phyloP scores from a whole-genome alignment of 2,113 vertebrate species.

The Hippotragus niger region DNA sequence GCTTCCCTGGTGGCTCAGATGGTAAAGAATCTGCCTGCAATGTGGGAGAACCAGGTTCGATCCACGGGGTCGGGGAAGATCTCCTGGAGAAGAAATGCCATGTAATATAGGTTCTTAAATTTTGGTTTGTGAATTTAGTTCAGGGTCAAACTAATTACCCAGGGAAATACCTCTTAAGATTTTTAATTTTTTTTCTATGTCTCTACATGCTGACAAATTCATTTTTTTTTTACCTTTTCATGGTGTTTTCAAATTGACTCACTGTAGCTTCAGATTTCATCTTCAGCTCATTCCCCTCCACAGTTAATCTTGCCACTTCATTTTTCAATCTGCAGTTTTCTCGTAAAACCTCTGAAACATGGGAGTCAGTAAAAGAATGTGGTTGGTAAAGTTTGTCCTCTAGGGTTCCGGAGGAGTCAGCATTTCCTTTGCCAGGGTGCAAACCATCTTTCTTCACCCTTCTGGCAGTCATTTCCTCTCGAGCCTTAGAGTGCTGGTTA shows the following conservation, averaged over 20 bases:
- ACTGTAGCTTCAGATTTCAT: constrained; percentile 76
- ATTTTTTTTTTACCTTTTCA: constrained; percentile 82
- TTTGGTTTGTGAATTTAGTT: neutral
- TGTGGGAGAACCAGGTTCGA: neutral
- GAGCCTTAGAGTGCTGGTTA: constrained; percentile 64
- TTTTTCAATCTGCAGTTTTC: constrained; percentile 86
- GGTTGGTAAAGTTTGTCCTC: constrained; percentile 86
- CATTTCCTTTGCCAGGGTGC: constrained; percentile 41
- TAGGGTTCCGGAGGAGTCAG: constrained; percentile 64
- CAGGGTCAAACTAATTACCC: neutral
- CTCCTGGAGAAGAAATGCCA: neutral
- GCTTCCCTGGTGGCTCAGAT: neutral
- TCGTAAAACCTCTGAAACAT: constrained; percentile 85
- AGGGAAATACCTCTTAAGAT: neutral
- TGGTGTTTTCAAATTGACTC: constrained; percentile 79
- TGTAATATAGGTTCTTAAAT: neutral
- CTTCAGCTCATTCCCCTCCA: constrained; percentile 82
- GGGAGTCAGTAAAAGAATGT: constrained; percentile 81
- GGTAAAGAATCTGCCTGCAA: neutral
- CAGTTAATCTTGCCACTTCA: constrained; percentile 80
- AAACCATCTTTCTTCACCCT: constrained; percentile 59
- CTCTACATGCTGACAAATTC: neutral
- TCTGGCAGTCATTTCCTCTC: constrained; percentile 55
- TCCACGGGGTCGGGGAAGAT: neutral
- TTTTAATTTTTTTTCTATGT: neutral